Evolutionary conservation across 2,113 vertebrate genomes (phyloP).

Genomic region (Tautogolabrus adspersus): DNA sequence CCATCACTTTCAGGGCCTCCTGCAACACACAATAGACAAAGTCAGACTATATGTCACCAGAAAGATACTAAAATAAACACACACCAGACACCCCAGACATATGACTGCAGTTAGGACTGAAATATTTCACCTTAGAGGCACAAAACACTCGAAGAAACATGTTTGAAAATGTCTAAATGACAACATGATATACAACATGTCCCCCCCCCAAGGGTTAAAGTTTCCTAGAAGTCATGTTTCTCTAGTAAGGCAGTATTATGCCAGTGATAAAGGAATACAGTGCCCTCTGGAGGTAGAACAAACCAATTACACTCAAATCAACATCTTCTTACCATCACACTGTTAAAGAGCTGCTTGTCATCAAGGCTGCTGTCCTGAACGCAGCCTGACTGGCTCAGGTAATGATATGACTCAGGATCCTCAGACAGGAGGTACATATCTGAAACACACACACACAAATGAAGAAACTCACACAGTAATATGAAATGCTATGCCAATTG

Average conservation of each 20-base stretch:
- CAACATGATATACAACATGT: slow-evolving; percentile 5
- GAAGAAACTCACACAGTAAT: too few relatives aligned
- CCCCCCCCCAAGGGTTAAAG: not conserved
- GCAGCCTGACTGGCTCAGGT: slow-evolving; percentile 91
- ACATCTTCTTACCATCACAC: slow-evolving; percentile 87
- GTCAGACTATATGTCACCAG: not conserved
- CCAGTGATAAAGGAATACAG: slow-evolving; percentile 6
- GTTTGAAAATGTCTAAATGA: not conserved
- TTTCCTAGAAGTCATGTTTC: not conserved
- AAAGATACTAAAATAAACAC: not conserved
- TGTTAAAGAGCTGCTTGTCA: slow-evolving; percentile 88
- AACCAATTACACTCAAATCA: not conserved
- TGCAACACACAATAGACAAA: slow-evolving; percentile 53
- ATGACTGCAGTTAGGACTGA: not conserved
- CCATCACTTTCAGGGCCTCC: slow-evolving; percentile 91
- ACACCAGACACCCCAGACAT: not conserved
- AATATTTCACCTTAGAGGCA: not conserved
- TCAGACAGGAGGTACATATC: slow-evolving; percentile 88
- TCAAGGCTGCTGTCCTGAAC: slow-evolving; percentile 87
- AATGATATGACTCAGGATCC: slow-evolving; percentile 85
- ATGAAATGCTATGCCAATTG: too few relatives aligned
- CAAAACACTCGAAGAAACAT: not conserved
- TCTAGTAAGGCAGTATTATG: not conserved
- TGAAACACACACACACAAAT: slow-evolving; percentile 66
- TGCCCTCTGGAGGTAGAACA: slow-evolving; percentile 64